phyloP scores from a whole-genome alignment of 2,113 vertebrate species.

The Psammodynastes pulverulentus region DNA sequence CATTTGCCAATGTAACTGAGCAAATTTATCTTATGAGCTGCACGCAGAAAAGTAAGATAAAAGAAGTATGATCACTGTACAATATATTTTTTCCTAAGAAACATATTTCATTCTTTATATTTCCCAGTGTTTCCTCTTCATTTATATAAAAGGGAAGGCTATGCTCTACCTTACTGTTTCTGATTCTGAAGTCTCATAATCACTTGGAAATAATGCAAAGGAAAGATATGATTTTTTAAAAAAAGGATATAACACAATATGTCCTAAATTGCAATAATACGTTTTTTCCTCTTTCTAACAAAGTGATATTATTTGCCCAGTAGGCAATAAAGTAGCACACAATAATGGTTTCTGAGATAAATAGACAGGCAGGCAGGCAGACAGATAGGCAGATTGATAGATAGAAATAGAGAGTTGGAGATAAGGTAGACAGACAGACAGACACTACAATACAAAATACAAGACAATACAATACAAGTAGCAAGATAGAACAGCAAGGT shows the following conservation, averaged over 20 bases:
- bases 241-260: neutral
- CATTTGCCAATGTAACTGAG: neutral
- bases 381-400: no score
- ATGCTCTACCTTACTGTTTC: neutral
- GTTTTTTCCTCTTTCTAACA: neutral
- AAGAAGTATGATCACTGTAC: neutral
- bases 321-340: constrained; percentile 5
- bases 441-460: no score
- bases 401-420: no score
- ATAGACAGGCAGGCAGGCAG: no score
- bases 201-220: neutral
- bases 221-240: neutral
- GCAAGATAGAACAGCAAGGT: neutral
- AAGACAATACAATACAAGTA: neutral
- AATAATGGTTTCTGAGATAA: neutral
- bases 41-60: neutral
- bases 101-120: no score
- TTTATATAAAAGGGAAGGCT: neutral
- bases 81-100: neutral
- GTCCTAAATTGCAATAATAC: neutral
- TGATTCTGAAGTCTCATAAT: neutral
- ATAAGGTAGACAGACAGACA: no score
- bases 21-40: neutral
- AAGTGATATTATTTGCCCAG: neutral
- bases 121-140: neutral